Evolutionary conservation across 37 sponge, comb jelly and placozoan genomes (phyloP).

Genomic region (Aplysina aerophoba): DNA sequence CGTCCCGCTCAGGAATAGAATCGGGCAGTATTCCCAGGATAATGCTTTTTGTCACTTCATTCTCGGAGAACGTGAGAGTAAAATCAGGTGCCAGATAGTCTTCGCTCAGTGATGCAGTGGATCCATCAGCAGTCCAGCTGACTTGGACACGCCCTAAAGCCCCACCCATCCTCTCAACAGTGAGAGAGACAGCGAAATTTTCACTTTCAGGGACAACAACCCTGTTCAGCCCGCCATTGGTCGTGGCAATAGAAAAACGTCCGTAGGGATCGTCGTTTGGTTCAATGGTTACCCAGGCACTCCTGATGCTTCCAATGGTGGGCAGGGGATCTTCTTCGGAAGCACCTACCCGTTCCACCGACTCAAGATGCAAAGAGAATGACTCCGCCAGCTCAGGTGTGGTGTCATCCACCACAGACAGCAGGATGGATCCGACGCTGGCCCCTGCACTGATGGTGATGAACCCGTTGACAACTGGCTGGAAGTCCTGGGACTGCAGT

Average conservation of each 20-base stretch:
- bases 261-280: conserved; percentile 84
- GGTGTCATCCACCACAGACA: conserved; percentile 62
- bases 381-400: conserved; percentile 82
- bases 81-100: conserved; percentile 64
- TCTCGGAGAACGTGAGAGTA: conserved; percentile 67
- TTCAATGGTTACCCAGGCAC: conserved; percentile 50
- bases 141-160: conserved; percentile 66
- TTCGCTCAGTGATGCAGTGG: conserved; percentile 49
- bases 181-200: conserved; percentile 69
- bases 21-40: conserved; percentile 63
- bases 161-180: conserved; percentile 70
- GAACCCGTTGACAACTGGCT: conserved; percentile 1
- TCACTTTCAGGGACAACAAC: conserved; percentile 40
- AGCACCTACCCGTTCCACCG: conserved; percentile 53
- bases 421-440: conserved; percentile 34
- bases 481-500: conserved; percentile 50
- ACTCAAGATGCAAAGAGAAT: conserved; percentile 48
- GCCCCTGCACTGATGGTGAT: conserved; percentile 57
- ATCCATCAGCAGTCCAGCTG: conserved; percentile 44
- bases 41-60: conserved; percentile 34
- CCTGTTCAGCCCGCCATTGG: background rate
- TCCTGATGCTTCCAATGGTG: conserved; percentile 39
- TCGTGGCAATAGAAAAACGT: conserved; percentile 33
- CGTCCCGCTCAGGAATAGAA: conserved; percentile 62
- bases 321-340: conserved; percentile 29